phyloP scores from a whole-genome alignment of 2,888 invertebrate species.

The Oligia strigilis region DNA sequence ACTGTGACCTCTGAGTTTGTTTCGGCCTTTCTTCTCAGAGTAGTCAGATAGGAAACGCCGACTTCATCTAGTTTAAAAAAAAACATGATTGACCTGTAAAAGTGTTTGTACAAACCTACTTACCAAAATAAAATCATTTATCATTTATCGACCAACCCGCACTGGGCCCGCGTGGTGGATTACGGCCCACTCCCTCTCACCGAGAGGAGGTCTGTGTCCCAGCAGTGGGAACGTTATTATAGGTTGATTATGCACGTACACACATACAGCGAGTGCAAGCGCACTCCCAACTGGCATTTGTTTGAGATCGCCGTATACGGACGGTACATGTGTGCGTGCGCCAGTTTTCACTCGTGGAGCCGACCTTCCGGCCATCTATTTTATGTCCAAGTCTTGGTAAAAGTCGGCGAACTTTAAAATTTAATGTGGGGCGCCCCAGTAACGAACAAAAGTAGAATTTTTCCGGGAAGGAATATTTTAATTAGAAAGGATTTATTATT shows the following conservation, averaged over 20 bases:
- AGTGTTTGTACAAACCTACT: no score
- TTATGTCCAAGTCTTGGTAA: slow-evolving; percentile 16
- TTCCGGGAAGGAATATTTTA: slow-evolving; percentile 48
- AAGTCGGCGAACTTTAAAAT: slow-evolving; percentile 58
- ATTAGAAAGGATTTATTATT: slow-evolving; percentile 57
- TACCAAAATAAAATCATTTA: no score
- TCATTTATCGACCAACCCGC: no score
- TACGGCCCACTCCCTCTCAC: neutral
- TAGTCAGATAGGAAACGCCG: no score
- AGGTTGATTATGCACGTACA: neutral
- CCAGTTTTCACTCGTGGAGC: neutral
- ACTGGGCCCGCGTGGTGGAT: neutral
- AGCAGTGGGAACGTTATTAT: neutral
- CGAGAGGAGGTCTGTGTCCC: neutral
- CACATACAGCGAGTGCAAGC: neutral
- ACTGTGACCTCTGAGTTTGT: no score
- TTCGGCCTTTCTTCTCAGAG: no score
- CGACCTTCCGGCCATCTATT: neutral
- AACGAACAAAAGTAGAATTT: slow-evolving; percentile 27
- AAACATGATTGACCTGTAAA: no score
- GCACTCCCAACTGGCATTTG: neutral
- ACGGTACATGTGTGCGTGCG: neutral
- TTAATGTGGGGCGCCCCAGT: slow-evolving; percentile 45
- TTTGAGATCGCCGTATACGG: neutral
- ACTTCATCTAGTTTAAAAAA: no score